Conservation (phyloP, 2,113 vertebrate species). For the Xiphorhynchus elegans region DNA sequence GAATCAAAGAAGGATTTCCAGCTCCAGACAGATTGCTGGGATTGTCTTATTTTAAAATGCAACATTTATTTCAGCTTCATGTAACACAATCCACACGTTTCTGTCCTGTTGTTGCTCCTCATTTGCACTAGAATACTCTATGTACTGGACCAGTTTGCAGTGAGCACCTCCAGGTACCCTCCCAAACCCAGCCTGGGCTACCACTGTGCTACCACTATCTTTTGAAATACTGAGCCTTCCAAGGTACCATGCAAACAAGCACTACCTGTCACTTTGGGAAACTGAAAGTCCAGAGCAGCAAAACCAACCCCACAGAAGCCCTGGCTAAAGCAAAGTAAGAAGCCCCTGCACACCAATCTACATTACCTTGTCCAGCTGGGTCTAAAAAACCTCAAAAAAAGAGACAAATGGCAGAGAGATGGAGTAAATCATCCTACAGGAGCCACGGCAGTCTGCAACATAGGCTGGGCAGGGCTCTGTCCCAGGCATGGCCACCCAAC, state of each 20-base stretch:
- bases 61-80: neutral
- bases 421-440: neutral
- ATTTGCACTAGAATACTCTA: neutral
- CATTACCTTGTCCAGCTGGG: neutral
- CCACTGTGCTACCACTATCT: neutral
- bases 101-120: neutral
- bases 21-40: neutral
- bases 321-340: neutral
- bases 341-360: neutral
- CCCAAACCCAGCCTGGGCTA: neutral
- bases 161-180: neutral
- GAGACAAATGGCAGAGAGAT: neutral
- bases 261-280: neutral
- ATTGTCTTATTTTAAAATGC: neutral
- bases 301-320: neutral
- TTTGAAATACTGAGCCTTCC: neutral
- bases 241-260: neutral
- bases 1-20: neutral
- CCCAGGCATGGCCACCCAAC: fast-evolving
- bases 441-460: neutral
- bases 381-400: neutral
- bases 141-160: neutral
- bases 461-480: neutral
- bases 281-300: neutral
- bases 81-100: neutral